Evolutionary conservation across 2,797 vertebrate species (phyloP), one percentile per base, ranked within the genome.

Genomic region (Lepidocolaptes lacrymiger): DNA sequence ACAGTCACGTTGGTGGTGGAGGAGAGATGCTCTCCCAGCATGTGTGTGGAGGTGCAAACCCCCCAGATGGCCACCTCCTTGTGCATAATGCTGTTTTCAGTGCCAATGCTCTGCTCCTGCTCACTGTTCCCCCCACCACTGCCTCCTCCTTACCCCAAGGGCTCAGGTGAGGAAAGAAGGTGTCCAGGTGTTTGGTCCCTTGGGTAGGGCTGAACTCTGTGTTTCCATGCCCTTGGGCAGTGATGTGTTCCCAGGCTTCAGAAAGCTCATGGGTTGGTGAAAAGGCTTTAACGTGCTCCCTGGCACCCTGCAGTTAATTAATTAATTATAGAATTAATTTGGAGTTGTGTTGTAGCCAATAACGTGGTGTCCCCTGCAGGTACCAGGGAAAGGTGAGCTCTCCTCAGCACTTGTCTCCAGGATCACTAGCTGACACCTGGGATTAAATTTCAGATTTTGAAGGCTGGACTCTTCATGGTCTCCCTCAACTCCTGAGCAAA

Each of bases 311-410:
- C 44, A 63, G 39, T 71, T 88, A 59, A 71, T 63, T 54, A 88
- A 92, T 93, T 93, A 67, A 72, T 87, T 71, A 86, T 49, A 61
- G 64, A 72, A 84, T 91, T 86, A 74, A 58, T 95, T 93, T 85
- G 62, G 34, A 41, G 12, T 84, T 83, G 73, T 58, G 58, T 74
- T 77, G 68, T 90, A 66, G 72, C 68, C 2, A 16, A 34, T 80
- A 77, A 71, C 0, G 0, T 44, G 19, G 30, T 69, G 84, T 66
- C 72, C 43, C 91, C 58, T n/a, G 36, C 36, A n/a, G 58, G 34
- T 75, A 46, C 37, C 27, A 3, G 2, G 18, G 91, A 62, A 95
- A 87, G 78, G 61, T 93, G 85, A 92, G 52, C 49, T 77, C 76
- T 75, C 66, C 32, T 32, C 28, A 22, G 80, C 0, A 0, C 26